Evolutionary conservation across 2,888 invertebrate genomes (phyloP).

Genomic region (Augiades crinisus): DNA sequence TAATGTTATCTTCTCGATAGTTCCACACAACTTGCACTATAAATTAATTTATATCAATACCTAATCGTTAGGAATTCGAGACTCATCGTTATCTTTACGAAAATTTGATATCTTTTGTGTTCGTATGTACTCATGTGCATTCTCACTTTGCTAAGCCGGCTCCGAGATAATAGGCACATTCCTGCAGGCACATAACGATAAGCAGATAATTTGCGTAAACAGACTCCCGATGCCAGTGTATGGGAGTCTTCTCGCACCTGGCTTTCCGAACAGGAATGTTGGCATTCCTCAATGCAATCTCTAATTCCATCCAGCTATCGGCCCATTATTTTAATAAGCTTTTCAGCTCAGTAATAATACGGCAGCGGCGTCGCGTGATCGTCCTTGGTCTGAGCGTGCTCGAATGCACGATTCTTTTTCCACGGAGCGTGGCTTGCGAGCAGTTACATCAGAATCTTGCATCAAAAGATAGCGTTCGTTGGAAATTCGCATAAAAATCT

Average conservation of each 20-base stretch:
- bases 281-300: constrained; percentile 54
- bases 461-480: constrained; percentile 38
- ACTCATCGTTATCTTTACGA: constrained; percentile 14
- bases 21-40: constrained; percentile 28
- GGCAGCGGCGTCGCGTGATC: constrained; percentile 51
- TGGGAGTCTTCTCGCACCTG: constrained; percentile 19
- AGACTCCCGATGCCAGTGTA: constrained; percentile 11
- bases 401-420: constrained; percentile 58
- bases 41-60: constrained; percentile 23
- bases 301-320: constrained; percentile 50
- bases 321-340: constrained; percentile 61
- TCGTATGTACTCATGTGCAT: constrained; percentile 10
- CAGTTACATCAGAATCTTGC: constrained; percentile 46
- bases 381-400: constrained; percentile 64
- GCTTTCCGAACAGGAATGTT: constrained; percentile 48
- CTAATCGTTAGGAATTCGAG: not conserved
- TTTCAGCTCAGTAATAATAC: constrained; percentile 52
- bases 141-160: constrained; percentile 7
- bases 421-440: constrained; percentile 33
- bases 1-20: constrained; percentile 30
- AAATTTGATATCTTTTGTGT: constrained; percentile 14
- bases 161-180: constrained; percentile 20
- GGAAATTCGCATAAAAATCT: constrained; percentile 42
- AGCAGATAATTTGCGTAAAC: constrained; percentile 23
- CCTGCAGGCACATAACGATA: constrained; percentile 16